Conservation (phyloP, 2,113 vertebrate genomes). For the Limnothrissa miodon region DNA sequence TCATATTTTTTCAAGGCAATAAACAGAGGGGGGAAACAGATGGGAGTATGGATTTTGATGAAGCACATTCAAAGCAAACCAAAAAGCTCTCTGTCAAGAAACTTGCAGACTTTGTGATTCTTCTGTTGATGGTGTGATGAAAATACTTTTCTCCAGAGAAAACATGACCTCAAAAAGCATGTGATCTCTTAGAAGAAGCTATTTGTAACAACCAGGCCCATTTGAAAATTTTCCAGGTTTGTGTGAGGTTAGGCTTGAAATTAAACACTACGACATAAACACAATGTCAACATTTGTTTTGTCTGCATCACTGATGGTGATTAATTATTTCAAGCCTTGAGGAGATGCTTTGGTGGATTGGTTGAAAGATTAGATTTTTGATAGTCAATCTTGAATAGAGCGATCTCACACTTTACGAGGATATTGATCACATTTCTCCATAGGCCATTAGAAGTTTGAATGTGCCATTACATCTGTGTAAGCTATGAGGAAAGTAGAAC, state of each 20-base stretch:
- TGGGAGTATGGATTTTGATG: slow-evolving; percentile 59
- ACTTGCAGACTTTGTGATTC: background rate
- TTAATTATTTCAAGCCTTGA: background rate
- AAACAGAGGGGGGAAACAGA: background rate
- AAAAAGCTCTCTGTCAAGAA: background rate
- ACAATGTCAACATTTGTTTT: background rate
- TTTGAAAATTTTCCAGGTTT: background rate
- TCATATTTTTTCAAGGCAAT: slow-evolving; percentile 32
- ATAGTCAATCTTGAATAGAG: background rate
- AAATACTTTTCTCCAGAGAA: background rate
- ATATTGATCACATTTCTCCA: background rate
- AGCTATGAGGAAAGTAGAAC: background rate
- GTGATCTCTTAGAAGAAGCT: background rate
- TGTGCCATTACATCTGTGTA: slow-evolving; percentile 2
- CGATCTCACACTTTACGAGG: background rate
- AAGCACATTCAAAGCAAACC: background rate
- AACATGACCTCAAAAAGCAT: background rate
- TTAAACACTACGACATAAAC: background rate
- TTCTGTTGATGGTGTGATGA: background rate
- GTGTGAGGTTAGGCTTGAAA: background rate
- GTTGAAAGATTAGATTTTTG: background rate
- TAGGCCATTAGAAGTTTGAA: background rate
- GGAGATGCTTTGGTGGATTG: background rate
- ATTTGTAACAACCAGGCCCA: background rate
- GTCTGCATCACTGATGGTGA: slow-evolving; percentile 7